phyloP scores from a whole-genome alignment of 2,888 invertebrate genomes.

The Sympetrum striolatum region DNA sequence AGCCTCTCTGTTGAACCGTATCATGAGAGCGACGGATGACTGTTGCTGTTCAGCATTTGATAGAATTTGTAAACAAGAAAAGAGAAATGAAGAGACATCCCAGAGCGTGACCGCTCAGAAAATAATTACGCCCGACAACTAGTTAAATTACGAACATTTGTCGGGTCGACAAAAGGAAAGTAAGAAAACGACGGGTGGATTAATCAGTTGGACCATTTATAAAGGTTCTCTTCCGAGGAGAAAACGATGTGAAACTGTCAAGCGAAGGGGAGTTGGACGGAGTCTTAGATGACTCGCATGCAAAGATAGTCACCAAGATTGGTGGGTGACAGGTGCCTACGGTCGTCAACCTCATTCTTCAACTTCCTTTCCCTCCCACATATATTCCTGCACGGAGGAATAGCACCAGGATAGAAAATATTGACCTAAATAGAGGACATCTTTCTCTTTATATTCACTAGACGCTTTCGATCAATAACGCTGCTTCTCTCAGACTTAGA shows the following conservation, averaged over 20 bases:
- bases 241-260: not conserved
- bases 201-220: not conserved
- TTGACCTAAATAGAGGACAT: no score
- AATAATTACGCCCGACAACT: not conserved
- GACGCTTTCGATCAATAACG: no score
- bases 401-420: no score
- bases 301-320: not conserved
- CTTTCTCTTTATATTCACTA: no score
- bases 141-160: not conserved
- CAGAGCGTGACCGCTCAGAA: not conserved
- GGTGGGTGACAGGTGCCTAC: not conserved
- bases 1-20: no score
- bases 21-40: not conserved
- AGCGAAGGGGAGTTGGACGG: not conserved
- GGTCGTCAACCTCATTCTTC: not conserved
- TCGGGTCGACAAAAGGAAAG: not conserved
- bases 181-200: not conserved
- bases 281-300: not conserved
- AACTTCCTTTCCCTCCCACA: not conserved
- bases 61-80: not conserved
- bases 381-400: no score
- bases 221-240: not conserved
- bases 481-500: no score
- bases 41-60: not conserved
- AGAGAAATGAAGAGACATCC: not conserved